Conservation (phyloP, 2,113 vertebrate species). For the Procapra przewalskii region DNA sequence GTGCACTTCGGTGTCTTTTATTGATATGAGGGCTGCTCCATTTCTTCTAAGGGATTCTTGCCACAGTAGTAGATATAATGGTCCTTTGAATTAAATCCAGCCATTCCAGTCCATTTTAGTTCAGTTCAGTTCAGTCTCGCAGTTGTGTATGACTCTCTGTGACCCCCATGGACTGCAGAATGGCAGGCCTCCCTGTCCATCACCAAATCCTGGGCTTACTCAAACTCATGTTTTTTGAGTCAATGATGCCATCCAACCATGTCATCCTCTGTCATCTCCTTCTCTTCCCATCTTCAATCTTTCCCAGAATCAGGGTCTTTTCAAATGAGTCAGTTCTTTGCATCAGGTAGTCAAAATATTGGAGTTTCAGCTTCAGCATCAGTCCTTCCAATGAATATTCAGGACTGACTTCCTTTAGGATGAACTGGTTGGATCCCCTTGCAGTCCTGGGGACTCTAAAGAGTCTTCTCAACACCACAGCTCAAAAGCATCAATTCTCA, state of each 20-base stretch:
- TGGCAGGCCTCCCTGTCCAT: accelerated
- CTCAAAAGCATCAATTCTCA: not conserved
- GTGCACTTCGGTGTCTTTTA: not conserved
- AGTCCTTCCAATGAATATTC: not conserved
- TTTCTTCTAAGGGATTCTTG: not conserved
- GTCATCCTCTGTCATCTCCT: not conserved
- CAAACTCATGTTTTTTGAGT: not conserved
- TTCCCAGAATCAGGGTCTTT: not conserved
- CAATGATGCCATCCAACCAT: not conserved
- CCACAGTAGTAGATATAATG: not conserved
- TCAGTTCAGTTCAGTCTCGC: not conserved
- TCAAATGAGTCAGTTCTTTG: not conserved
- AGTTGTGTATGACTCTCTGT: accelerated
- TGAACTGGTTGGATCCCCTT: not conserved
- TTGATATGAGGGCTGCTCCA: not conserved
- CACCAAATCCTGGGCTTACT: not conserved
- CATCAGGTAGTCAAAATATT: not conserved
- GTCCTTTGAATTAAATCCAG: not conserved
- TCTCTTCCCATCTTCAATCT: not conserved
- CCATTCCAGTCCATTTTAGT: not conserved
- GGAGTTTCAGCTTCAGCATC: not conserved
- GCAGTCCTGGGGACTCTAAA: not conserved
- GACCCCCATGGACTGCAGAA: not conserved
- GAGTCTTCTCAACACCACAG: not conserved
- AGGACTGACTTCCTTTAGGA: not conserved